Evolutionary conservation across 2,113 vertebrate species (phyloP).

Genomic region (Cochlearius cochlearius): DNA sequence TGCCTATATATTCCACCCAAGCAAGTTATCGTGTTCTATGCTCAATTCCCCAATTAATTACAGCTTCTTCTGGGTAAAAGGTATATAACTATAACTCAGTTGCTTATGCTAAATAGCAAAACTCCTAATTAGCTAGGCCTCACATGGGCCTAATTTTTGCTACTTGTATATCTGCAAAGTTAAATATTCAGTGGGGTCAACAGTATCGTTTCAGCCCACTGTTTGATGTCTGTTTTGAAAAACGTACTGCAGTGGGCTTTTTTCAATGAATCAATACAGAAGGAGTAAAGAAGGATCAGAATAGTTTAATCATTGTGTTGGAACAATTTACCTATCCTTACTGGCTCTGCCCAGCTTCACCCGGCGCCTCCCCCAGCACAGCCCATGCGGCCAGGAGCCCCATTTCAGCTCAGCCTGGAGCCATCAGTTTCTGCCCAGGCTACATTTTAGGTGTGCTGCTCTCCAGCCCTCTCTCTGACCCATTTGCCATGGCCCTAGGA

Average conservation of each 20-base stretch:
- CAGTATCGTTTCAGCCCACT: background rate
- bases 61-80: background rate
- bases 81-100: background rate
- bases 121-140: background rate
- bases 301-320: background rate
- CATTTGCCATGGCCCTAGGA: background rate
- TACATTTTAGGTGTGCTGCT: background rate
- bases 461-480: background rate
- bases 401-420: background rate
- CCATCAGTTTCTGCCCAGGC: background rate
- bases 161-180: background rate
- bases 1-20: background rate
- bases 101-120: background rate
- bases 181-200: background rate
- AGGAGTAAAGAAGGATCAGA: background rate
- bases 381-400: background rate
- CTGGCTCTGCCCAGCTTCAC: background rate
- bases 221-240: background rate
- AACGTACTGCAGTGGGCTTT: background rate
- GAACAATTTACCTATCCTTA: background rate
- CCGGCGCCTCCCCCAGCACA: background rate
- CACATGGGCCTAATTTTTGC: background rate
- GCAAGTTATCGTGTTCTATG: background rate
- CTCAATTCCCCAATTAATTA: background rate
- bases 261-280: background rate